phyloP scores from a whole-genome alignment of 2,113 vertebrate species.

The Himantopus leucocephalus region DNA sequence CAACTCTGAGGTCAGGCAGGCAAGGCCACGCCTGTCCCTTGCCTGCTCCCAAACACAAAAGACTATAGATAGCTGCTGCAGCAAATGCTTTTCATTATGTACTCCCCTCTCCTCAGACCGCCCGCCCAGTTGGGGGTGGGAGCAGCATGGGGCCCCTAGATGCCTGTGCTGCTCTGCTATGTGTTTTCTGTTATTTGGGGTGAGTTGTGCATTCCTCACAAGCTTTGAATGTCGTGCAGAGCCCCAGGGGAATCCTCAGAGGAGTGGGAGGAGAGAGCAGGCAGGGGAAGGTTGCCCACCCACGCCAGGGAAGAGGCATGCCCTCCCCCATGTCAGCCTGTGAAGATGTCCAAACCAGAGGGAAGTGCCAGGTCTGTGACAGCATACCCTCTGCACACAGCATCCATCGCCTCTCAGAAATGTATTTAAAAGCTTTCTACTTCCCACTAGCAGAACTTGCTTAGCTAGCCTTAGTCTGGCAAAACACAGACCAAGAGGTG shows the following conservation, averaged over 20 bases:
- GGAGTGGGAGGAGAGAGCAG: not conserved
- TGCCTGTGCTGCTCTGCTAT: not conserved
- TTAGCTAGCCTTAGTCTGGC: not conserved
- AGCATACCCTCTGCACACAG: not conserved
- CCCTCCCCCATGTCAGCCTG: not conserved
- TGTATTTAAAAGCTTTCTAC: not conserved
- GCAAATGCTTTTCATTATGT: conserved; percentile 18
- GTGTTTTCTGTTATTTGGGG: conserved; percentile 23
- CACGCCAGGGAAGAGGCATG: not conserved
- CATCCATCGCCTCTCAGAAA: not conserved
- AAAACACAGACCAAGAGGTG: not conserved
- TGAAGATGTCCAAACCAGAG: not conserved
- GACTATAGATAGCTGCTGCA: conserved; percentile 18
- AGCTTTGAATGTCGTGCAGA: not conserved
- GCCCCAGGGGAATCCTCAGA: not conserved
- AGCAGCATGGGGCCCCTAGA: not conserved
- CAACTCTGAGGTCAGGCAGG: not conserved
- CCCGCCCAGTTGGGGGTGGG: not conserved
- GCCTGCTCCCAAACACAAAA: not conserved
- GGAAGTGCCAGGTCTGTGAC: not conserved
- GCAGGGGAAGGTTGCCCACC: not conserved
- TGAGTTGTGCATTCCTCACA: not conserved
- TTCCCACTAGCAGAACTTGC: not conserved
- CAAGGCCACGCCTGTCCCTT: not conserved
- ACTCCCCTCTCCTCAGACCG: not conserved